Evolutionary conservation across 2,888 invertebrate genomes (phyloP), one percentile per base, ranked within the genome.

Genomic region (Agrenia bidenticulata): DNA sequence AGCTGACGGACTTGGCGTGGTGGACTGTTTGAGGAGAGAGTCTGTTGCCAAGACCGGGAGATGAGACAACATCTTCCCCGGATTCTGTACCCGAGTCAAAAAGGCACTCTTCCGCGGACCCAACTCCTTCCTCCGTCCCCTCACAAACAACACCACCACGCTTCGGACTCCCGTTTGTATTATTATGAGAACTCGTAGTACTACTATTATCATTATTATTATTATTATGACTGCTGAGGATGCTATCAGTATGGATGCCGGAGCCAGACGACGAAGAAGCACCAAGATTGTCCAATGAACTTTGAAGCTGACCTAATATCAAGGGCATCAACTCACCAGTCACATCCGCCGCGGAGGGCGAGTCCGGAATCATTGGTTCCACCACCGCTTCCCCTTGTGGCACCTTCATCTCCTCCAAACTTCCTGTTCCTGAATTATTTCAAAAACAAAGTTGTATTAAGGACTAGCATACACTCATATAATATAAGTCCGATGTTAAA

Each of bases 61-160:
- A 17, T 65, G 54, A 37, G 13, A 42, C 21, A 45, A 27, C 51
- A 79, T 88, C 88, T 79, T 88, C 88, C 57, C 88, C 87, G 68
- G 87, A 87, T 79, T 87, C 87, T 26, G 86, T 85, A 66, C 86
- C 87, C 57, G 87, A 87, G 79, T 87, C 87, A 76, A 85, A 84
- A 64, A 84, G 78, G 70, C 76, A 78, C 54, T 32, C 50, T 27
- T 23, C 56, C 41, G 17, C 55, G 4, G 19, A 15, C 15, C 15
- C 45, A 9, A 15, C 45, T 45, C 15, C 60, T 27, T 60, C 58
- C 9, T n/a, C 55, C n/a, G 32, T 53, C 19, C 58, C 63, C 4
- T 59, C 53, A 2, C 51, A 27, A 37, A 32, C 57, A 15, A 45
- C 59, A 1, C 45, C 55, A 23, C 26, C 51, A 61, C 60, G 51